These are phyloP conservation scores for Halocynthia aurantium DNA, from an alignment of 23 tunicate genomes.

Conservation along the genomic window DNA sequence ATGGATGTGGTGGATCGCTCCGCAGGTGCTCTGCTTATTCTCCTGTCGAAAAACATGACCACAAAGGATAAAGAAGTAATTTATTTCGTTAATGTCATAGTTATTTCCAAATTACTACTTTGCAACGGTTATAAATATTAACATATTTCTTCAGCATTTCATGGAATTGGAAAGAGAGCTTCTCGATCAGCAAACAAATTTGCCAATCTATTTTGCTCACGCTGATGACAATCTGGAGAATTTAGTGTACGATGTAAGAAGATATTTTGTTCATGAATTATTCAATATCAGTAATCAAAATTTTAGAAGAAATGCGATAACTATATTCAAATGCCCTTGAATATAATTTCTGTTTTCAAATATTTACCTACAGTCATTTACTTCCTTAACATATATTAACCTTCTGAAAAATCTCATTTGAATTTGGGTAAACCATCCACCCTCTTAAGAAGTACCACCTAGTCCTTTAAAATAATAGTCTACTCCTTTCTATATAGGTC, in stretches of 20 bases:
- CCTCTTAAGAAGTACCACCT: neutral
- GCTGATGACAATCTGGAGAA: slow-evolving; percentile 61
- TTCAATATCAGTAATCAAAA: neutral
- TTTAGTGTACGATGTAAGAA: slow-evolving; percentile 19
- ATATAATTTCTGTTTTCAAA: neutral
- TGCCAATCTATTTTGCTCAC: slow-evolving; percentile 79
- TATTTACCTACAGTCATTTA: neutral
- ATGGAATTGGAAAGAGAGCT: slow-evolving; percentile 56
- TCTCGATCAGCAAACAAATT: slow-evolving; percentile 33
- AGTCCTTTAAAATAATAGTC: neutral
- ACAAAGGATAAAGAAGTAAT: slow-evolving; percentile 22
- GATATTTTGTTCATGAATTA: neutral
- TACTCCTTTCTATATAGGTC: slow-evolving; percentile 20
- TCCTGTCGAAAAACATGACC: slow-evolving; percentile 57
- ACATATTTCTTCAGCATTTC: slow-evolving; percentile 31
- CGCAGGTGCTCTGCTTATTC: slow-evolving; percentile 53
- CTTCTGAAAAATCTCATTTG: neutral
- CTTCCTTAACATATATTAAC: neutral
- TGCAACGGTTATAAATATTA: neutral
- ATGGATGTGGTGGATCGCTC: slow-evolving; percentile 59
- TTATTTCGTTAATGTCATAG: neutral
- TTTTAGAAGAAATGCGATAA: too few species aligned
- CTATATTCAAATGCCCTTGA: neutral
- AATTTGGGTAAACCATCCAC: neutral
- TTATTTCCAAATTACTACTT: neutral